Conservation (phyloP, 2,113 vertebrate species). For the Seriola quinqueradiata region DNA sequence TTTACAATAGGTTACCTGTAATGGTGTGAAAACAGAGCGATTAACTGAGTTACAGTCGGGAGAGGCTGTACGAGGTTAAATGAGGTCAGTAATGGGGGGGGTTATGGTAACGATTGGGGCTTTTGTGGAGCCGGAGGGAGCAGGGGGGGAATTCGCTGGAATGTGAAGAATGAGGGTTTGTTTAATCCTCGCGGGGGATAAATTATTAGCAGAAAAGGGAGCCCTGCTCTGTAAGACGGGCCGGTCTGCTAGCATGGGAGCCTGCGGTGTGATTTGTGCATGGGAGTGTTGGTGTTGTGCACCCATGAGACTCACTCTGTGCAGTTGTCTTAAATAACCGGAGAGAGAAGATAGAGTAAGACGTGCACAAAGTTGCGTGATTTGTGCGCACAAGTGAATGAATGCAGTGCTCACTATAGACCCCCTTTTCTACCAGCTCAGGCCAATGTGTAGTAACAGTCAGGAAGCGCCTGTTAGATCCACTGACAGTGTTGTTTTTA, state of each 20-base stretch:
- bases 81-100: conserved; percentile 45
- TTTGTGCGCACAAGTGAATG: not conserved
- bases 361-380: not conserved
- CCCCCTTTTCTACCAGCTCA: not conserved
- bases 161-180: conserved; percentile 78
- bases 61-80: conserved; percentile 39
- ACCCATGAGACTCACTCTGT: not conserved
- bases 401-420: not conserved
- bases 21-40: not conserved
- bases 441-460: not conserved
- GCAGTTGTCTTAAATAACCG: conserved; percentile 8
- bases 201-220: conserved; percentile 71
- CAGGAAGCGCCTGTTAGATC: not conserved
- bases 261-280: not conserved
- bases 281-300: not conserved
- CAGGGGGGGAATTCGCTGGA: conserved; percentile 58
- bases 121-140: conserved; percentile 45
- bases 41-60: not conserved
- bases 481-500: not conserved
- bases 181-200: conserved; percentile 70
- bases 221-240: conserved; percentile 35
- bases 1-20: conserved; percentile 5
- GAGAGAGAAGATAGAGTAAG: not conserved
- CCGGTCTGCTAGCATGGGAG: conserved; percentile 5
- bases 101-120: conserved; percentile 46